Conservation (phyloP, 2,797 vertebrate genomes). For the Zalophus californianus region DNA sequence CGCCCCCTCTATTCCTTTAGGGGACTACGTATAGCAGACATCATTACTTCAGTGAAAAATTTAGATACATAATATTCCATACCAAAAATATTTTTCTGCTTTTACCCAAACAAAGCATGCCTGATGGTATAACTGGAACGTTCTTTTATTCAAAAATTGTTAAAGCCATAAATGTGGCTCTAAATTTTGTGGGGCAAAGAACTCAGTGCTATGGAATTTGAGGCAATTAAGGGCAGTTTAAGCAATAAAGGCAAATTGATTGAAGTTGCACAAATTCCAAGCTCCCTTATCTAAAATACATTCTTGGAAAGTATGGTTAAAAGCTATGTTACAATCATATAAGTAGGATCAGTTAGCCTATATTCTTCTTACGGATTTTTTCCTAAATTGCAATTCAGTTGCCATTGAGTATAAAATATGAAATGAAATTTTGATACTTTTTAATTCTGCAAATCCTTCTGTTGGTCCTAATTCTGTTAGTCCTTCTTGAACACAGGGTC, state of each 20-base stretch:
- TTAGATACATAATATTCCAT: background rate
- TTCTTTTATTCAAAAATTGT: background rate
- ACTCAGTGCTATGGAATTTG: slow-evolving; percentile 54
- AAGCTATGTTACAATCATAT: background rate
- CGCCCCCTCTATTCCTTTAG: background rate
- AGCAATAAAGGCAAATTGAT: background rate
- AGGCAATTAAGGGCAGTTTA: background rate
- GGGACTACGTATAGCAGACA: background rate
- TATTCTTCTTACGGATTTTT: background rate
- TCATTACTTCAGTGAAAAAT: background rate
- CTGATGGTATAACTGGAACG: background rate
- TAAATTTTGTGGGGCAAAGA: background rate
- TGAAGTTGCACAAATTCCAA: background rate
- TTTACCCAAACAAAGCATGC: background rate
- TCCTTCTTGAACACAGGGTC: background rate
- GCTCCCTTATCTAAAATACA: background rate
- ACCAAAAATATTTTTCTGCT: background rate
- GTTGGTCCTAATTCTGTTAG: background rate
- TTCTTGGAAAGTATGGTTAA: background rate
- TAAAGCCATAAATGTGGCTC: background rate
- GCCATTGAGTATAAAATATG: background rate
- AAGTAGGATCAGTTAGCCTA: background rate
- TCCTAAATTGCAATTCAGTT: background rate
- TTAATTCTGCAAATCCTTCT: background rate
- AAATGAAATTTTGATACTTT: background rate